Evolutionary conservation across 2,113 vertebrate genomes (phyloP).

Genomic region (Edolisoma coerulescens): DNA sequence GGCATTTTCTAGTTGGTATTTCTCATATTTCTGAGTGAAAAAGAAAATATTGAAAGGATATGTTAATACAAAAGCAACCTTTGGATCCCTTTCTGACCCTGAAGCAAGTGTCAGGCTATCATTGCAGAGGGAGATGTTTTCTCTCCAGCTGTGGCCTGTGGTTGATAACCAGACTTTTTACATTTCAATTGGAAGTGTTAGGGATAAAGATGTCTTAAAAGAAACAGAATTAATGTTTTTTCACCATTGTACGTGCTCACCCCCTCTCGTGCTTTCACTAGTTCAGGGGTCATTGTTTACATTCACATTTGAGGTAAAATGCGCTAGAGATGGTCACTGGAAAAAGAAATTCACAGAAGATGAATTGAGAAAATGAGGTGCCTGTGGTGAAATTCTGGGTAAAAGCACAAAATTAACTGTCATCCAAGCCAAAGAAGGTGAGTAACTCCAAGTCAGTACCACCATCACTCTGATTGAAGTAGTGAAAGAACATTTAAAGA

Average conservation of each 20-base stretch:
- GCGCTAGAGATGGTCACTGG: not conserved
- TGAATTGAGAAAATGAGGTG: slow-evolving; percentile 21
- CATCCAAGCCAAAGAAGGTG: slow-evolving; percentile 34
- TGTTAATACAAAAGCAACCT: not conserved
- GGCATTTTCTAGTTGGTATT: not conserved
- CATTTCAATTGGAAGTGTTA: not conserved
- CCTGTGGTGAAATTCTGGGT: slow-evolving; percentile 55
- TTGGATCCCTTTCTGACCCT: not conserved
- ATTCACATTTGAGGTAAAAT: slow-evolving; percentile 35
- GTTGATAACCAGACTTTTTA: slow-evolving; percentile 20
- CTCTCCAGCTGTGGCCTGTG: not conserved
- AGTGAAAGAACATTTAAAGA: slow-evolving; percentile 50
- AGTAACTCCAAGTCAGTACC: slow-evolving; percentile 25
- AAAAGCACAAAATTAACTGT: slow-evolving; percentile 70
- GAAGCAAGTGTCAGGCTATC: not conserved
- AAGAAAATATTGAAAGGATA: not conserved
- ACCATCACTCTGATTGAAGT: slow-evolving; percentile 73
- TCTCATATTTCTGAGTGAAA: not conserved
- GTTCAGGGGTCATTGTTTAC: slow-evolving; percentile 30
- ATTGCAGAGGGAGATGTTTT: not conserved
- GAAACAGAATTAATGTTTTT: slow-evolving; percentile 17
- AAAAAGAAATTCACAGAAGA: slow-evolving; percentile 12
- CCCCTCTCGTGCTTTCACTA: not conserved
- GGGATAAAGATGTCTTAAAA: slow-evolving; percentile 1
- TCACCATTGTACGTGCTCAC: not conserved